Evolutionary conservation across 2,888 invertebrate genomes (phyloP).

Genomic region (Nemotelus nigrinus): DNA sequence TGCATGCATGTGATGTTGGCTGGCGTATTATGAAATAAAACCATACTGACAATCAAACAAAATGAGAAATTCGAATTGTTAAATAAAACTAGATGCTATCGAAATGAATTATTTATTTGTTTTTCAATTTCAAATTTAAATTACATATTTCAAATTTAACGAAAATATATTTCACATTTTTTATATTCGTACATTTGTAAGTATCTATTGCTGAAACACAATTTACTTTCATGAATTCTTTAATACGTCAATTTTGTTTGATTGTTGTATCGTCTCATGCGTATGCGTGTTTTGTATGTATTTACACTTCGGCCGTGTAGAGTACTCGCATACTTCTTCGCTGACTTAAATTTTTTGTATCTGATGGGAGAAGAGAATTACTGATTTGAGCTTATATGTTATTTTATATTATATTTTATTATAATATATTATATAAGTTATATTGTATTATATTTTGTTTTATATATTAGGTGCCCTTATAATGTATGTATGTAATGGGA

Average conservation of each 20-base stretch:
- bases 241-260: constrained; percentile 14
- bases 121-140: not conserved
- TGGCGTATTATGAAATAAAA: not conserved
- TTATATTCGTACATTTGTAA: no score
- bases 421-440: no score
- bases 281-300: not conserved
- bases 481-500: no score
- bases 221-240: no score
- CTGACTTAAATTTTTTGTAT: constrained; percentile 12
- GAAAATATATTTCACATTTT: no score
- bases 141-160: constrained; percentile 5
- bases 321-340: constrained; percentile 29
- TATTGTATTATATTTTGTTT: no score
- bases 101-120: not conserved
- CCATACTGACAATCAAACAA: constrained; percentile 37
- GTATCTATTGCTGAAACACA: no score
- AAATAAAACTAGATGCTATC: constrained; percentile 24
- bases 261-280: constrained; percentile 18
- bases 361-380: constrained; percentile 23
- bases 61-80: constrained; percentile 4
- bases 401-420: no score
- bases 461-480: no score
- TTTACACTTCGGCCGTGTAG: constrained; percentile 35
- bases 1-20: not conserved
- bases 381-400: no score